Evolutionary conservation across 2,113 vertebrate genomes (phyloP).

Genomic region (Gnathonemus longibarbis): DNA sequence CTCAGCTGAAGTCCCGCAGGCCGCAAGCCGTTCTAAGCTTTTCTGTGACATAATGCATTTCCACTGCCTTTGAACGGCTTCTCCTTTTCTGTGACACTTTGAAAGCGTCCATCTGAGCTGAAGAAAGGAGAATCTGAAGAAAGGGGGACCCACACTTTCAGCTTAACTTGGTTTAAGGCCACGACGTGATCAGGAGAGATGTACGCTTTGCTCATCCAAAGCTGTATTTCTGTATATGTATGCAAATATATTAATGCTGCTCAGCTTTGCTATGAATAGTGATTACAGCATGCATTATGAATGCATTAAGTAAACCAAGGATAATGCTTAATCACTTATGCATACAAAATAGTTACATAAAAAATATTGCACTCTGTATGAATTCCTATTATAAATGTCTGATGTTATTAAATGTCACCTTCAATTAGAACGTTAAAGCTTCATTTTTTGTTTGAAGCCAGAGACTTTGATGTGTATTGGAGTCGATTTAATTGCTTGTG

Average conservation of each 20-base stretch:
- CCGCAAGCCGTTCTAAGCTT: not conserved
- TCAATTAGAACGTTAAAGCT: not conserved
- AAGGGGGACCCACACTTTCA: not conserved
- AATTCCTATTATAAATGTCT: not conserved
- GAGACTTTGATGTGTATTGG: not conserved
- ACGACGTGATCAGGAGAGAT: not conserved
- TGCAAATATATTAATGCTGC: not conserved
- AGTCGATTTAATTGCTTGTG: not conserved
- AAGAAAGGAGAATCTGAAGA: not conserved
- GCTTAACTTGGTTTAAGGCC: not conserved
- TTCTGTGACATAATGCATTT: conserved; percentile 1
- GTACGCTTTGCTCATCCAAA: not conserved
- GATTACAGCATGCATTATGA: not conserved
- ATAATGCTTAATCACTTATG: not conserved
- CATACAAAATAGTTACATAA: not conserved
- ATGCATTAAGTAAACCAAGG: not conserved
- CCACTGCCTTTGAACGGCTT: not conserved
- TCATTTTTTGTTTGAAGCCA: not conserved
- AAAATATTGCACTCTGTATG: not conserved
- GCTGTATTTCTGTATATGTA: not conserved
- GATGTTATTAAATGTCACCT: not conserved
- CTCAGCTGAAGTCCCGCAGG: not conserved
- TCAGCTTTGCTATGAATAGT: not conserved
- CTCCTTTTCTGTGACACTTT: not conserved
- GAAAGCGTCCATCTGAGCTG: not conserved